phyloP scores from a whole-genome alignment of 2,113 vertebrate genomes.

The Podarcis muralis region DNA sequence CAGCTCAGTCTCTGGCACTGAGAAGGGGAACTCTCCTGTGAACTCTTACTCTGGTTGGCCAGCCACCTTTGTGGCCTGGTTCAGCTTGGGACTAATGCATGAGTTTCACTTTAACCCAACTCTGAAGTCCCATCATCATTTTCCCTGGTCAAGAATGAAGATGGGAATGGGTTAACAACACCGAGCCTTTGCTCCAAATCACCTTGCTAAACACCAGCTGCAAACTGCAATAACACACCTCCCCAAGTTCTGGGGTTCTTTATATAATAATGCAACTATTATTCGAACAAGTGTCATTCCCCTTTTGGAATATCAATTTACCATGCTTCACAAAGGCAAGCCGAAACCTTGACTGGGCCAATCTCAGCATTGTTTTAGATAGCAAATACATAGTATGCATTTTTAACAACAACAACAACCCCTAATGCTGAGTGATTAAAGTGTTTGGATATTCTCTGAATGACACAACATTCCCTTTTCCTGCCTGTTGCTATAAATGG shows the following conservation, averaged over 20 bases:
- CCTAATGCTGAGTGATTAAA: background rate
- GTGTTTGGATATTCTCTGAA: background rate
- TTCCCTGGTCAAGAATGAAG: background rate
- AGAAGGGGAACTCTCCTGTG: background rate
- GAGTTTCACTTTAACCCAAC: background rate
- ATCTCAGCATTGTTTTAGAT: background rate
- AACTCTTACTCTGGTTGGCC: background rate
- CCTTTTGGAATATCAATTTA: background rate
- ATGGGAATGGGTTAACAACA: too few relatives aligned
- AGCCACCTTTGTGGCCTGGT: background rate
- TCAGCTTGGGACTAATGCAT: background rate
- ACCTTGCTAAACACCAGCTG: background rate
- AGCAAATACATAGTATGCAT: background rate
- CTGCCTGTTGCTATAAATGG: background rate
- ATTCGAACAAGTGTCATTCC: background rate
- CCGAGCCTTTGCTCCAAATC: background rate
- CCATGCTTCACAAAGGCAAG: background rate
- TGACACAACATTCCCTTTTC: slow-evolving; percentile 29
- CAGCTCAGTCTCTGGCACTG: background rate
- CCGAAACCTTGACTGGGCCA: background rate
- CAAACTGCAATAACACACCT: background rate
- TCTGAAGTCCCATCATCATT: background rate
- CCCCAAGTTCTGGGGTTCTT: background rate
- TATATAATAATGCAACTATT: background rate
- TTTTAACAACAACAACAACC: too few relatives aligned